Base-by-base conservation (phyloP, 2,113 vertebrate species). In the Panthera uncia region DNA sequence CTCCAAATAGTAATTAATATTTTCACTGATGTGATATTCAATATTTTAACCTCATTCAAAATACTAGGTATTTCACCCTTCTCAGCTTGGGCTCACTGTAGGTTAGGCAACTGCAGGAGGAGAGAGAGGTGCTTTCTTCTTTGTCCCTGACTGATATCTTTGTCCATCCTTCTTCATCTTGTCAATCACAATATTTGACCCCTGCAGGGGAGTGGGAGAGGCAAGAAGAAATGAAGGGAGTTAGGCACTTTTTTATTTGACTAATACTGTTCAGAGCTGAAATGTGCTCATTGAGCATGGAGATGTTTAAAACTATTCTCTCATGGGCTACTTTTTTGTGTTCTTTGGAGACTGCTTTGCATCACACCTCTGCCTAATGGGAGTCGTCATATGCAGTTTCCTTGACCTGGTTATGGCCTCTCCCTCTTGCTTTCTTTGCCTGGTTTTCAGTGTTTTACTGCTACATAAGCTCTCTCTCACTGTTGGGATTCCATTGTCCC, bases 21-120 rank as follows among this genome's bases (percentile, higher is more conserved):
- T 94, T 96, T 93, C n/a, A 91, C 74, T 50, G 45, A 33, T 69
- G 71, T 82, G 68, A 78, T 91, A 86, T 23, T 95, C 41, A 94
- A 81, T 57, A 85, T 79, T 95, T 88, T 38, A 80, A 71, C 19
- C 50, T 71, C 33, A 65, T 78, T 91, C 48, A 95, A 88, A 93
- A 41, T 38, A 16, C 16, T 23, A 7, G 3, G 1, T 13, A 7
- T 13, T 63, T 1, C 19, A 21, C 3, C 2, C 84, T 87, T 84
- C 15, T 15, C n/a, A 73, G 36, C 8, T 18, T 4, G 9, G 55
- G n/a, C 2, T 25, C 12, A 52, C 45, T 63, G 5, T 13, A 74
- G 11, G n/a, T 14, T 92, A 13, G 29, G 5, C 33, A 18, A 21
- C 3, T 52, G 25, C 36, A 71, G 4, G 4, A 76, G 18, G 21